Evolutionary conservation across 2,888 invertebrate species (phyloP).

Genomic region (Cataglyphis livida): DNA sequence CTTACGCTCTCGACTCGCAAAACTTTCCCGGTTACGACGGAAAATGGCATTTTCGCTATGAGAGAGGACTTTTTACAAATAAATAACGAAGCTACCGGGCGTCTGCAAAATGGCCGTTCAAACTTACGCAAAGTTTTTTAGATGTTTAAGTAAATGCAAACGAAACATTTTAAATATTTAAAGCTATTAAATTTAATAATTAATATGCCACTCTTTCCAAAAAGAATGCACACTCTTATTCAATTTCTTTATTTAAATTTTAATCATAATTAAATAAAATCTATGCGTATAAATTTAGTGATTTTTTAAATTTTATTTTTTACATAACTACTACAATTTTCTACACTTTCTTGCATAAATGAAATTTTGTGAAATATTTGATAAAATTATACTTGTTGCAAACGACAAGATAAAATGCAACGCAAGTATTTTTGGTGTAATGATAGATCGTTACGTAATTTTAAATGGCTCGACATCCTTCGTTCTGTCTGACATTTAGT

Average conservation of each 20-base stretch:
- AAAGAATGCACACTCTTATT: neutral
- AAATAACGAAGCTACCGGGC: conserved; percentile 42
- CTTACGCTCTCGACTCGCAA: conserved; percentile 51
- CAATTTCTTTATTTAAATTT: neutral
- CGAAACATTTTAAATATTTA: neutral
- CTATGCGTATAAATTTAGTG: neutral
- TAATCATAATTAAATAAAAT: neutral
- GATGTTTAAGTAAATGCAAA: neutral
- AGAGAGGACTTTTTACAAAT: conserved; percentile 41
- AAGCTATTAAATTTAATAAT: neutral
- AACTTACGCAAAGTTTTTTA: conserved; percentile 33
- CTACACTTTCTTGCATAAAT: neutral
- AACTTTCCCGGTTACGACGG: conserved; percentile 45
- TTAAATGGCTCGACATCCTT: conserved; percentile 43
- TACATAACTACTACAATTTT: too few species aligned
- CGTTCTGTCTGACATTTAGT: conserved; percentile 57
- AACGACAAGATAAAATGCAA: conserved; percentile 26
- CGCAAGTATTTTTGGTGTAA: conserved; percentile 25
- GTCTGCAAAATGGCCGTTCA: conserved; percentile 25
- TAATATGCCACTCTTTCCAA: neutral
- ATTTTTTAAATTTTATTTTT: conserved; percentile 12
- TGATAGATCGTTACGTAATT: conserved; percentile 45
- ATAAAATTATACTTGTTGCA: conserved; percentile 4
- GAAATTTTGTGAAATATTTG: neutral
- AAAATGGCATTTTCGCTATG: conserved; percentile 46